Conservation (phyloP, 2,888 invertebrate genomes). For the Rhopalosiphum nymphaeae region DNA sequence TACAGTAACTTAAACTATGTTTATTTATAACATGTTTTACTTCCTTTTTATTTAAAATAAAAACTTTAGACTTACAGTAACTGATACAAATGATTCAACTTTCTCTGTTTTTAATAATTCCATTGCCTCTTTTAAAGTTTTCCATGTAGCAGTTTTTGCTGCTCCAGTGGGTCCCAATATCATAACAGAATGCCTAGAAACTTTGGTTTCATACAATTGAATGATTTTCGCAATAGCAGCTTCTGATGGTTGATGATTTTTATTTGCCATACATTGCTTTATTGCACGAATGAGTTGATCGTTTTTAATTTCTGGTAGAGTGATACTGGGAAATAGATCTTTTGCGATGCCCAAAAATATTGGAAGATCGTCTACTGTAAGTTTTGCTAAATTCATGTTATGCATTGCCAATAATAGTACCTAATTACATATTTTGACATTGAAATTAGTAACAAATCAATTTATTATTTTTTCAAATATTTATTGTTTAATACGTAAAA, state of each 20-base stretch:
- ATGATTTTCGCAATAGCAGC: constrained; percentile 93
- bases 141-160: constrained; percentile 79
- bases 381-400: constrained; percentile 92
- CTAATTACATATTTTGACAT: constrained; percentile 74
- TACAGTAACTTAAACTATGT: not conserved
- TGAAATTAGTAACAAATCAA: not conserved
- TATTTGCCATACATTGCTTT: constrained; percentile 75
- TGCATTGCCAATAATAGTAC: constrained; percentile 86
- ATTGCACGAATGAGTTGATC: constrained; percentile 81
- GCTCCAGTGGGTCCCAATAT: constrained; percentile 91
- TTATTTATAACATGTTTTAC: not conserved
- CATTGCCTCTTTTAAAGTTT: constrained; percentile 72
- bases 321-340: constrained; percentile 89
- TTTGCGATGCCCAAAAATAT: constrained; percentile 86
- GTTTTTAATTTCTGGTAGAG: constrained; percentile 82
- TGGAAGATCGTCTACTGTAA: constrained; percentile 85
- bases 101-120: constrained; percentile 76
- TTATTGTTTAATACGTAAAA: not conserved
- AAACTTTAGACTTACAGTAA: constrained; percentile 68
- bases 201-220: constrained; percentile 94
- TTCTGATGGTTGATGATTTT: constrained; percentile 86
- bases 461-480: not conserved
- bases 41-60: not conserved
- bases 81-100: constrained; percentile 76
- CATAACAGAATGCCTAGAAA: constrained; percentile 95